Base-by-base conservation (phyloP, 2,113 vertebrate species). In the Gallinago paraguaiae region DNA sequence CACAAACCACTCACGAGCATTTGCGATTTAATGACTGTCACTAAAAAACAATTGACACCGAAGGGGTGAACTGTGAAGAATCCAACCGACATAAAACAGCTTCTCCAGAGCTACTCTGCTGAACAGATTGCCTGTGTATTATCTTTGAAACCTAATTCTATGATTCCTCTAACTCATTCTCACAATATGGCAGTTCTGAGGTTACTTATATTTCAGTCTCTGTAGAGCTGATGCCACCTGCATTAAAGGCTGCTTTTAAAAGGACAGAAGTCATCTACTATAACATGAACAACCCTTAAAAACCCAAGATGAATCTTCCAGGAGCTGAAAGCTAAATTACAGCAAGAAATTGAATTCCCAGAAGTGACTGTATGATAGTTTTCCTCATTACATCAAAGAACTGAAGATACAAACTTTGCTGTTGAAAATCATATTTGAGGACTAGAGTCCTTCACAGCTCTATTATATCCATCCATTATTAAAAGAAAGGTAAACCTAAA, bases 341-440 rank as follows among this genome's bases (percentile, higher is more conserved):
- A 81, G 82, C 68, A 61, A 86, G 77, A 92, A 93, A 88, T 43
- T 92, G 67, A 93, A 91, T 95, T 94, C 71, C 67, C 78, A 86
- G 88, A 86, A 90, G 92, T 60, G 86, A 43, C 50, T 68, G 48
- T 33, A 35, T n/a, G 43, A 45, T 60, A 74, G 64, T 86, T 92
- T 92, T 69, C 71, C 87, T 82, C 92, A 70, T 92, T 88, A 81
- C 54, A 80, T 65, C 65, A 69, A 88, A 71, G 72, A 91, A 87
- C 2, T 48, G 46, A 71, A 80, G 71, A 69, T 25, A 56, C 9
- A 54, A 92, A 94, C 59, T 82, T 91, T 92, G 81, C 63, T 84
- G 35, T 56, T 85, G 75, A 68, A 85, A 96, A 91, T 85, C 28
- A 53, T 7, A 72, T 86, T 78, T 14, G 43, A 69, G 53, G 80